These are phyloP conservation scores for Perithous albicinctus DNA, from an alignment of 2,888 invertebrate species.

Conservation along the genomic window DNA sequence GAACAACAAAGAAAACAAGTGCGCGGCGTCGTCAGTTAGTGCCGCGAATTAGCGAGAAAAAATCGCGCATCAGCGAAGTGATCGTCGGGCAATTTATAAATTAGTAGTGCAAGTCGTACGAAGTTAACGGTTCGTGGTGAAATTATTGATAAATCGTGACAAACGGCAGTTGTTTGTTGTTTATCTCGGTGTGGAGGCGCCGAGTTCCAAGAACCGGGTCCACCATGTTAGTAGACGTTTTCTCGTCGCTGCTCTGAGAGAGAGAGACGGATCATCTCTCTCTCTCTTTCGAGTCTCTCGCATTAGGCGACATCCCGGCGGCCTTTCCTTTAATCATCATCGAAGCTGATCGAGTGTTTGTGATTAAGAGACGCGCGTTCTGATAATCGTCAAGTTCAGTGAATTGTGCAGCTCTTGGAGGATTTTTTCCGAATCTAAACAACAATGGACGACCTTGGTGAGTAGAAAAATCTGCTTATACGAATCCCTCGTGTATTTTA, in stretches of 20 bases:
- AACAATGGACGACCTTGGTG: slow-evolving; percentile 65
- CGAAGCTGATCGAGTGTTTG: not conserved
- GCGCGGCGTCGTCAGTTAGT: not conserved
- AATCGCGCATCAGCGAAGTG: not conserved
- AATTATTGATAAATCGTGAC: not conserved
- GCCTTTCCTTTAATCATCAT: slow-evolving; percentile 6
- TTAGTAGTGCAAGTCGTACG: not conserved
- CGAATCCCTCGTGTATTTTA: slow-evolving; percentile 16
- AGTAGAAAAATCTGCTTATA: slow-evolving; percentile 40
- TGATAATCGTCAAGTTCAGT: not conserved
- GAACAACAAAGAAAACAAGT: too few species aligned
- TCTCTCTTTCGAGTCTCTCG: not conserved
- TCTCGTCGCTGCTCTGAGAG: slow-evolving; percentile 50
- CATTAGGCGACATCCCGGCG: slow-evolving; percentile 37
- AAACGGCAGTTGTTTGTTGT: not conserved
- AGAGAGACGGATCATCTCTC: too few species aligned
- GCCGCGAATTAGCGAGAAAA: not conserved
- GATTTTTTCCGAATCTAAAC: not conserved
- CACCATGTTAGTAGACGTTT: slow-evolving; percentile 62
- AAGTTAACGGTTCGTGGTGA: not conserved
- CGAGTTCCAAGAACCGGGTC: slow-evolving; percentile 55
- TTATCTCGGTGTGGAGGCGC: slow-evolving; percentile 8
- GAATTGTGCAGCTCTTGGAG: not conserved
- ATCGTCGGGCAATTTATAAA: not conserved
- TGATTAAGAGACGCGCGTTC: not conserved